Evolutionary conservation across 2,113 vertebrate genomes (phyloP).

Genomic region (Pachyramphus minor): DNA sequence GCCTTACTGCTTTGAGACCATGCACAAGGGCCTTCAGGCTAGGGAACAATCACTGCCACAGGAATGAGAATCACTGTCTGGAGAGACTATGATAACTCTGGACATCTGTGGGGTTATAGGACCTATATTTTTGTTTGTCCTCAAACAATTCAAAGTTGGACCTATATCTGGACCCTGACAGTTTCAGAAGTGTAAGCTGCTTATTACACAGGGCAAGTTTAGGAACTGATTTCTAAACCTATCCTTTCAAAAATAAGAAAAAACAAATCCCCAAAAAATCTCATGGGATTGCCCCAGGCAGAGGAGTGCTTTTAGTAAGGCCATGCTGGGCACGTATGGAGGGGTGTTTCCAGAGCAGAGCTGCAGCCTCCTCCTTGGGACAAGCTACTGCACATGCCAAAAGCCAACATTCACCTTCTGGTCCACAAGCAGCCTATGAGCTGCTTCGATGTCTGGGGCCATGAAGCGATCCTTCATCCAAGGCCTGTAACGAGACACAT

Average conservation of each 20-base stretch:
- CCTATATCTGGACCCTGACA: neutral
- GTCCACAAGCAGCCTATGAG: slow-evolving; percentile 87
- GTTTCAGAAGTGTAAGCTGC: neutral
- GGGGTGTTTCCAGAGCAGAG: neutral
- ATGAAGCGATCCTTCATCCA: slow-evolving; percentile 99
- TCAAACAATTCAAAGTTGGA: neutral
- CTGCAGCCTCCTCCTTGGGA: neutral
- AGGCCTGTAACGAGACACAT: slow-evolving; percentile 74
- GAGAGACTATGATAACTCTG: neutral
- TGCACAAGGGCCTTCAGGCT: neutral
- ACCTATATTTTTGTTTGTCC: too few species aligned
- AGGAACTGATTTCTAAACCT: neutral
- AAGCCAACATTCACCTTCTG: slow-evolving; percentile 82
- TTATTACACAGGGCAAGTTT: neutral
- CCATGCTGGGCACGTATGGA: neutral
- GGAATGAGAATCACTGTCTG: neutral
- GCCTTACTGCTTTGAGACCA: neutral
- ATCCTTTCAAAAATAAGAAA: neutral
- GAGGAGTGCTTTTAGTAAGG: neutral
- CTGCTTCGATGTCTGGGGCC: slow-evolving; percentile 93
- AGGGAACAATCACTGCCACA: too few species aligned
- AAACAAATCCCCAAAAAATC: neutral
- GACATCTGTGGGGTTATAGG: neutral
- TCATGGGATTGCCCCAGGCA: neutral
- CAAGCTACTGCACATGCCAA: fast-evolving